Percentiles rank a stretch among this genome's conserved stretches.
Evolutionary conservation across 2,797 vertebrate genomes (phyloP).

Genomic region (Galagoides demidoff): DNA sequence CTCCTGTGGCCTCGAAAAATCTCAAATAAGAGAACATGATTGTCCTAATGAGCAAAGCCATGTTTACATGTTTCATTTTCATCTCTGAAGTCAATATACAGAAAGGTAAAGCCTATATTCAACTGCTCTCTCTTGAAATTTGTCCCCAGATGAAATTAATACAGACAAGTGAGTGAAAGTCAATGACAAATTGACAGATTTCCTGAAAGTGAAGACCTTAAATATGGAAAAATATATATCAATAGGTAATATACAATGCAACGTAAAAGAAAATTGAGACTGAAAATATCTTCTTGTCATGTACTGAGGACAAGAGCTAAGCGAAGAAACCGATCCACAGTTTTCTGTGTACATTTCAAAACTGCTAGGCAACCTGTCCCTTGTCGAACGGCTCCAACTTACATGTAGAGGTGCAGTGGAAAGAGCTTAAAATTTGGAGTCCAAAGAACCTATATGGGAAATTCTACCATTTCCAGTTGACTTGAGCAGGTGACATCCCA

Average conservation of each 20-base stretch:
- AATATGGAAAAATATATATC: not conserved
- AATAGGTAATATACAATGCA: conserved; percentile 9
- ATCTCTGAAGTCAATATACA: not conserved
- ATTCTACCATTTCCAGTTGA: not conserved
- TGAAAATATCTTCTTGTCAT: conserved; percentile 36
- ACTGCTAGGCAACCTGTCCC: not conserved
- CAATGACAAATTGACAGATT: conserved; percentile 17
- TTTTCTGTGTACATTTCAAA: not conserved
- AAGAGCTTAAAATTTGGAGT: not conserved
- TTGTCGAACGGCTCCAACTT: not conserved
- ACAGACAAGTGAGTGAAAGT: not conserved
- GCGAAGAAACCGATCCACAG: not conserved
- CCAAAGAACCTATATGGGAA: not conserved
- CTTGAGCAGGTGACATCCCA: not conserved
- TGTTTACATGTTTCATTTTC: not conserved
- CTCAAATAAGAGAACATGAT: not conserved
- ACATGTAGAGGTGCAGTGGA: not conserved
- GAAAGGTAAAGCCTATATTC: not conserved
- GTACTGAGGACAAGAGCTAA: not conserved
- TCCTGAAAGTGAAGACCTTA: conserved; percentile 34
- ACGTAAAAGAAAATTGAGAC: not conserved
- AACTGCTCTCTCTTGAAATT: not conserved
- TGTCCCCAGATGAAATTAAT: conserved; percentile 6
- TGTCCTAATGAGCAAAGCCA: not conserved
- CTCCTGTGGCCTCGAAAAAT: not conserved